Conservation (phyloP, 2,113 vertebrate species). For the Melanotaenia duboulayi region DNA sequence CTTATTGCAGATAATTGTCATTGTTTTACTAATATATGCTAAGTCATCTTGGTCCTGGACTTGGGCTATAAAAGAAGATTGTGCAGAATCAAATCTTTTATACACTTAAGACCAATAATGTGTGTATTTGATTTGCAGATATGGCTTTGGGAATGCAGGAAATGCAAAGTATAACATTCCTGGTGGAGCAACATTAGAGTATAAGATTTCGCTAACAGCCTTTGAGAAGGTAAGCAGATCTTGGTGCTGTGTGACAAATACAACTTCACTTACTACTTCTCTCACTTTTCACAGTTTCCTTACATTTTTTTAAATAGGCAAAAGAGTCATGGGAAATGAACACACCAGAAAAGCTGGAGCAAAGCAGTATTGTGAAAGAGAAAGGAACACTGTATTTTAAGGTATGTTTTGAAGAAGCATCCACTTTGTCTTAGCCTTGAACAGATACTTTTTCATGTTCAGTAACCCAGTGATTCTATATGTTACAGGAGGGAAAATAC, state of each 20-base stretch:
- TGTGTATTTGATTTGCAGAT: slow-evolving; percentile 78
- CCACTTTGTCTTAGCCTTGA: slow-evolving; percentile 34
- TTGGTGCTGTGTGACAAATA: neutral
- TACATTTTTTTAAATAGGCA: slow-evolving; percentile 77
- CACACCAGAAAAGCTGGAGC: slow-evolving; percentile 91
- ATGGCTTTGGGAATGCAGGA: slow-evolving; percentile 89
- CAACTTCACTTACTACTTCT: neutral
- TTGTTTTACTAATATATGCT: neutral
- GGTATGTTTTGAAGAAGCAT: slow-evolving; percentile 79
- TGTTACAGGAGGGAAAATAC: slow-evolving; percentile 90
- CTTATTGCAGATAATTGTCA: neutral
- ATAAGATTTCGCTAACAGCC: slow-evolving; percentile 89
- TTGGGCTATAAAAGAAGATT: too few species aligned
- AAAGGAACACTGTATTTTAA: slow-evolving; percentile 97
- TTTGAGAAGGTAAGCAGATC: slow-evolving; percentile 92
- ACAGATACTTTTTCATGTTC: slow-evolving; percentile 1
- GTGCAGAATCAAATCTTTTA: neutral
- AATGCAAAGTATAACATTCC: slow-evolving; percentile 90
- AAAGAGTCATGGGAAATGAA: slow-evolving; percentile 99
- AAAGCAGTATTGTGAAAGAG: slow-evolving; percentile 93
- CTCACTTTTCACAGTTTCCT: neutral
- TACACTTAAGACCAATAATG: neutral
- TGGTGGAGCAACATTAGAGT: slow-evolving; percentile 87
- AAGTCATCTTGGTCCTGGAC: too few species aligned
- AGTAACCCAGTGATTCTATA: slow-evolving; percentile 6